Base-by-base conservation (phyloP, 2,888 invertebrate genomes). In the Caenorhabditis auriculariae region DNA sequence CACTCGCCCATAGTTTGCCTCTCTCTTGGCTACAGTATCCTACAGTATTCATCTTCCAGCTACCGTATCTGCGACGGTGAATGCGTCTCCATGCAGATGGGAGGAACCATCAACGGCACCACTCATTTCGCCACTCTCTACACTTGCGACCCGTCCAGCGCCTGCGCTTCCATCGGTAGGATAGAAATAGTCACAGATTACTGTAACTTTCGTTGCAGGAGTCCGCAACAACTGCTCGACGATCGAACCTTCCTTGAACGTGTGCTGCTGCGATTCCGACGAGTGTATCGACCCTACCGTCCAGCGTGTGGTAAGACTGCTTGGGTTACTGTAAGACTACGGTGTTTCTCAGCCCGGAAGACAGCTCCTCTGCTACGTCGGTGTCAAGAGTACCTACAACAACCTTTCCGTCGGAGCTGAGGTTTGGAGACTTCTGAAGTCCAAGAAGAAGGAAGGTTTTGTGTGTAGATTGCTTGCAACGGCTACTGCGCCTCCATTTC, bases 191-290 rank as follows among this genome's bases (percentile, higher is more conserved):
- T 15, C 35, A 35, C 35, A 35, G 12, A 15, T 35, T 35, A 15
- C n/a, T n/a, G n/a, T n/a, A n/a, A n/a, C n/a, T n/a, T n/a, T n/a
- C n/a, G n/a, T n/a, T n/a, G n/a, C n/a, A n/a, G 58, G 59, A 41
- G 53, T 67, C 39, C 54, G 60, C 32, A 69, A 69, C 65, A 54
- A 58, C 57, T 67, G 69, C 43, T 50, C 56, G 21, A 53, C 55
- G 44, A 57, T 65, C 32, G 66, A 66, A 50, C 50, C 54, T 45
- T 41, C 61, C 12, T 41, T 70, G 41, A 52, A 46, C 24, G 59
- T 59, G 44, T 70, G 70, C 56, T 68, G 70, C 50, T 70, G 70
- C 44, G 67, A 70, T 53, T 56, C 61, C 12, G 62, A 70, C 41
- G 65, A 60, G 29, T 70, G 70, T 38, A 67, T 70, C 42, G 67